phyloP scores from a whole-genome alignment of 2,888 invertebrate genomes.

The Mythimna albipuncta region DNA sequence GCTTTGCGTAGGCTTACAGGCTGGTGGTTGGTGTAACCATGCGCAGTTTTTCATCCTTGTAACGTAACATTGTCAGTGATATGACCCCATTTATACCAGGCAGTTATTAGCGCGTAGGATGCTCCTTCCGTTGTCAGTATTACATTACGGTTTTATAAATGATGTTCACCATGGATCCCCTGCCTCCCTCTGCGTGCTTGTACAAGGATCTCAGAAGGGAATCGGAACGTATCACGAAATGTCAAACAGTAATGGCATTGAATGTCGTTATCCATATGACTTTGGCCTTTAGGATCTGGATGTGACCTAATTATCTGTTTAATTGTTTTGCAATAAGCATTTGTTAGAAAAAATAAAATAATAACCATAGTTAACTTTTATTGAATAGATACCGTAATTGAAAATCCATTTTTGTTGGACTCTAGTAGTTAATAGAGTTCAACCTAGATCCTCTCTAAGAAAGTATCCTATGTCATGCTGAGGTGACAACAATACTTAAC shows the following conservation, averaged over 20 bases:
- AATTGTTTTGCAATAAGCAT: constrained; percentile 28
- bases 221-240: constrained; percentile 17
- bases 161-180: constrained; percentile 44
- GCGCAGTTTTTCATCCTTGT: constrained; percentile 68
- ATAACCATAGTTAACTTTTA: neutral
- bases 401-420: no score
- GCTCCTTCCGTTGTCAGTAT: constrained; percentile 72
- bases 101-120: constrained; percentile 82
- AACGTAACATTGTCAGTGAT: constrained; percentile 82
- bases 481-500: no score
- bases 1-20: constrained; percentile 5
- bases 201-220: constrained; percentile 44
- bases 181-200: constrained; percentile 41
- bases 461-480: no score
- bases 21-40: constrained; percentile 17
- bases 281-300: constrained; percentile 68
- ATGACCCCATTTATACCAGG: constrained; percentile 83
- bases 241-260: constrained; percentile 36
- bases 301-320: constrained; percentile 50
- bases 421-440: no score
- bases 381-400: neutral
- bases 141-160: constrained; percentile 57
- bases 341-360: neutral
- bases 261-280: constrained; percentile 62
- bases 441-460: no score